A percentile compares a stretch with the other conserved stretches of the same genome.
These are phyloP conservation scores for Callaeas wilsoni DNA, from an alignment of 2,113 vertebrate genomes.

Conservation along the genomic window DNA sequence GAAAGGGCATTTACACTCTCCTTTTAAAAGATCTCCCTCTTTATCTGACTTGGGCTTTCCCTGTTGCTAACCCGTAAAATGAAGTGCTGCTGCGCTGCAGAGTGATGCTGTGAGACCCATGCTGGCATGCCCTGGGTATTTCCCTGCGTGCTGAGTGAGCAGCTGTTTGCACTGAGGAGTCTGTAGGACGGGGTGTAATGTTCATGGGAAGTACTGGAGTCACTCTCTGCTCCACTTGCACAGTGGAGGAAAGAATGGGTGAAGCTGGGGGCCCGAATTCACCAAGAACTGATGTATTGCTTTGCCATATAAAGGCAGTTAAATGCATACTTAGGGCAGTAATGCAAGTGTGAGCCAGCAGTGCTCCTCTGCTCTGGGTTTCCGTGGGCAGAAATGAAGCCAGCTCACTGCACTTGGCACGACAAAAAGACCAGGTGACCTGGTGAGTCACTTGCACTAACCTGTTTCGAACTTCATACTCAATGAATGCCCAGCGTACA, in stretches of 20 bases:
- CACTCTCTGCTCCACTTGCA: neutral
- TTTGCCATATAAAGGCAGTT: neutral
- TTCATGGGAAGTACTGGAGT: neutral
- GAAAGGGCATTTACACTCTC: neutral
- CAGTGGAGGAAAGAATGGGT: neutral
- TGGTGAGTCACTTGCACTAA: neutral
- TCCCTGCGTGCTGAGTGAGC: neutral
- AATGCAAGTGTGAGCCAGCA: neutral
- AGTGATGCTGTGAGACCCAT: neutral
- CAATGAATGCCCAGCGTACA: rapidly evolving
- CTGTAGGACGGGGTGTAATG: neutral
- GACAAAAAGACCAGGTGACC: neutral
- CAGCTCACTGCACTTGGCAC: neutral
- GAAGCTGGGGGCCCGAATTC: neutral
- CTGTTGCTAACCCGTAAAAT: neutral
- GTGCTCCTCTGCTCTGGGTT: neutral
- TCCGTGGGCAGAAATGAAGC: neutral
- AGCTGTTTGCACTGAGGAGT: neutral
- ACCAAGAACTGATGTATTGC: neutral
- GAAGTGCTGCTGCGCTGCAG: neutral
- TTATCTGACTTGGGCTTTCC: neutral
- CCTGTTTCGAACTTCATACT: neutral
- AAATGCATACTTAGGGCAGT: neutral
- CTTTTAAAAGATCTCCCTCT: neutral
- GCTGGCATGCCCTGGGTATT: neutral